Percentiles rank a stretch among this genome's conserved stretches.
Evolutionary conservation across 2,113 vertebrate genomes (phyloP).

Genomic region (Acrocephalus kingi): DNA sequence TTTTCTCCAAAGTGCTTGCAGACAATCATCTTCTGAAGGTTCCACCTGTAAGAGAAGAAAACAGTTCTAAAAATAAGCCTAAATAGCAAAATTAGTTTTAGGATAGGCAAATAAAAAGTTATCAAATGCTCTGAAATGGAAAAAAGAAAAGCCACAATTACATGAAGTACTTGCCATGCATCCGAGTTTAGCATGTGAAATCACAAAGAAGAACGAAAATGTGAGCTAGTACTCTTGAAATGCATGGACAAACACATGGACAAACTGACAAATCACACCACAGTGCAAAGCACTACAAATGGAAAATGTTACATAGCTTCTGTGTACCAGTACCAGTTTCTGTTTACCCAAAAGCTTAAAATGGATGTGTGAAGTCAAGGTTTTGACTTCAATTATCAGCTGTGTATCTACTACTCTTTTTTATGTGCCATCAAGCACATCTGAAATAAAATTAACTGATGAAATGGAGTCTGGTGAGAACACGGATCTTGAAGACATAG

Average conservation of each 20-base stretch:
- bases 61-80: not conserved
- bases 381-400: not conserved
- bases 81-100: not conserved
- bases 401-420: not conserved
- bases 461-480: not conserved
- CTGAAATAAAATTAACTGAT: not conserved
- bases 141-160: not conserved
- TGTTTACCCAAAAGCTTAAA: not conserved
- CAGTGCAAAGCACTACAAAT: not conserved
- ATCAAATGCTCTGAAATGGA: not conserved
- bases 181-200: not conserved
- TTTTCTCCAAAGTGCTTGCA: constrained; percentile 43
- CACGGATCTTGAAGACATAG: not conserved
- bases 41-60: constrained; percentile 64
- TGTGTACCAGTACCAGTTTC: not conserved
- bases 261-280: not conserved
- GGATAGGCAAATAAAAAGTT: not conserved
- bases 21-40: constrained; percentile 28
- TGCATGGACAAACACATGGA: not conserved
- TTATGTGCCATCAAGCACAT: not conserved
- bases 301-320: not conserved
- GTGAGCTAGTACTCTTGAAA: not conserved
- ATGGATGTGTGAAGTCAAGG: not conserved
- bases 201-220: not conserved
- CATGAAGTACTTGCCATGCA: not conserved